phyloP scores from a whole-genome alignment of 1,140 invertebrate genomes.

The Oryctes rhinoceros region DNA sequence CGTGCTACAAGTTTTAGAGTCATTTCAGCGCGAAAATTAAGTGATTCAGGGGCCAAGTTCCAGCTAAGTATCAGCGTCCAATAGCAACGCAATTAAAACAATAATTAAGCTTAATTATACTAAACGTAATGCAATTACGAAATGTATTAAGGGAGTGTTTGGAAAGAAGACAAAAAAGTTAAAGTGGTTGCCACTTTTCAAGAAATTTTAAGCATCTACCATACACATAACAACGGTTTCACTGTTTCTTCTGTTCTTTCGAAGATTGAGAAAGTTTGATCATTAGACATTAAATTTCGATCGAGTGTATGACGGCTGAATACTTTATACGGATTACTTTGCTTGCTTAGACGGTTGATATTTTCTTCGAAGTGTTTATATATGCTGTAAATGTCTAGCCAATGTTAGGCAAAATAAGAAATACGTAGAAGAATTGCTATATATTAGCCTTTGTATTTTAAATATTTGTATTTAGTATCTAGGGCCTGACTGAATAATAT shows the following conservation, averaged over 20 bases:
- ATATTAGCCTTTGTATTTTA: too few species aligned
- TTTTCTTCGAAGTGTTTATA: too few species aligned
- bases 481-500: too few species aligned
- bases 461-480: too few species aligned
- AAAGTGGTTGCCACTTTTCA: slow-evolving; percentile 12
- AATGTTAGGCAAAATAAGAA: too few species aligned
- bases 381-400: too few species aligned
- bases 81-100: neutral
- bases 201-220: slow-evolving; percentile 15
- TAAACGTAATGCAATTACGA: neutral
- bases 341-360: too few species aligned
- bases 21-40: neutral
- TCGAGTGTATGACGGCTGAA: neutral
- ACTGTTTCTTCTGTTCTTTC: neutral
- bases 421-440: too few species aligned
- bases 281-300: slow-evolving; percentile 23
- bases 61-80: neutral
- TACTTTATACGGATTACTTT: too few species aligned
- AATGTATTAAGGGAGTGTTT: neutral
- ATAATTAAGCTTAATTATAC: slow-evolving; percentile 16
- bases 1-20: too few species aligned
- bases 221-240: slow-evolving; percentile 2
- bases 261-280: slow-evolving; percentile 1
- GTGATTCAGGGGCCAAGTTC: neutral
- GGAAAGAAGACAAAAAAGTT: neutral